phyloP scores from a whole-genome alignment of 2,797 vertebrate genomes.

The Myotis planiceps region DNA sequence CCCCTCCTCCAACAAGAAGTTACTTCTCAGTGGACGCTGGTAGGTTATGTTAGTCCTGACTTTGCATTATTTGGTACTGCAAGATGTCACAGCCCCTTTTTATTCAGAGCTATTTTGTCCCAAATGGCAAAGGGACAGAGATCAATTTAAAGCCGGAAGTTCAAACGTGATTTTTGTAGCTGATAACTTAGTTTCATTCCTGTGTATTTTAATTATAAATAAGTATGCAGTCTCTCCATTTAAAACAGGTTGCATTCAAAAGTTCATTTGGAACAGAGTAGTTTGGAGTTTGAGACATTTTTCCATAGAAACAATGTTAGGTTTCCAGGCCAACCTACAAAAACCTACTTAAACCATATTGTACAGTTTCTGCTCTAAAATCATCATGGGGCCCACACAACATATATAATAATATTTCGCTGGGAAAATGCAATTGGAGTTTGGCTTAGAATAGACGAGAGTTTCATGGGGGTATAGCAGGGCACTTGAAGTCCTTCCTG shows the following conservation, averaged over 20 bases:
- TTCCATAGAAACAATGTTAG: constrained; percentile 83
- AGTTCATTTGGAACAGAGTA: constrained; percentile 77
- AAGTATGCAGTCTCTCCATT: constrained; percentile 55
- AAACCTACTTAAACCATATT: constrained; percentile 79
- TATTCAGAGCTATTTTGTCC: constrained; percentile 15
- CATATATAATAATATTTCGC: constrained; percentile 75
- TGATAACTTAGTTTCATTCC: constrained; percentile 52
- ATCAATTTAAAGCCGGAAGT: constrained; percentile 13
- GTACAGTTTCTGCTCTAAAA: constrained; percentile 80
- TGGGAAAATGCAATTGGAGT: constrained; percentile 59
- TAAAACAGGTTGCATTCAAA: constrained; percentile 77
- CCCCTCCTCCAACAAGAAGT: neutral
- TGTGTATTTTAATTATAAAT: constrained; percentile 72
- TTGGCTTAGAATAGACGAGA: constrained; percentile 58
- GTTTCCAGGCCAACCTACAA: constrained; percentile 82
- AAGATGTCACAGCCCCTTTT: neutral
- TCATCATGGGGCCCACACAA: constrained; percentile 78
- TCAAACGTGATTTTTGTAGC: constrained; percentile 50
- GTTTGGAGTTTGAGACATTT: constrained; percentile 75
- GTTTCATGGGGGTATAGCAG: neutral
- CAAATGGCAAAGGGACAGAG: constrained; percentile 6
- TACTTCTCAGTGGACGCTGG: constrained; percentile 3
- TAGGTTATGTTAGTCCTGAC: neutral
- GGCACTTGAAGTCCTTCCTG: constrained; percentile 19
- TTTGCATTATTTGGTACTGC: neutral